Base-by-base conservation (phyloP, 2,113 vertebrate genomes). In the Pteruthius melanotis region DNA sequence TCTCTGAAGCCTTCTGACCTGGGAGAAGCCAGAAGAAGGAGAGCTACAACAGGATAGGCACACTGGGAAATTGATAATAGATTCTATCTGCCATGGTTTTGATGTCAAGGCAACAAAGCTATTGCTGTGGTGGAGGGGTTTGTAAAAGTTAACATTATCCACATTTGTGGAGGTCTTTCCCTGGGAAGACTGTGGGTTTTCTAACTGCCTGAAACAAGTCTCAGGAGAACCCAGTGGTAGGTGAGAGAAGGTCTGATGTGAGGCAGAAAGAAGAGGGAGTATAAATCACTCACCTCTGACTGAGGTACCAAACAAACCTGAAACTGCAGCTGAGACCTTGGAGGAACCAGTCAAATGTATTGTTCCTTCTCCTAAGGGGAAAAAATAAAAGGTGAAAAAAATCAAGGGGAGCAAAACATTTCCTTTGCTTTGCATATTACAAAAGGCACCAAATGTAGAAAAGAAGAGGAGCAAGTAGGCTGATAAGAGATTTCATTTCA, bases 351-450 rank as follows among this genome's bases (percentile, higher is more conserved):
- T 79, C 68, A 69, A 86, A 91, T 33, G 15, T 65, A 77, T 94
- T 74, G 57, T 75, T 95, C 70, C 27, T 69, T 70, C 64, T 80
- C 79, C 44, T 37, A 30, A 53, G 61, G 33, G 13, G 2, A 31
- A 70, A 87, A 70, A 87, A 88, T 70, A 75, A 61, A 35, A 15
- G 49, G 27, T n/a, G 35, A 74, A 93, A 88, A 87, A 91, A 93
- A 91, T 91, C 80, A 96, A 93, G 79, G 86, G 45, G 74, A 94
- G 85, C 74, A 89, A 85, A 89, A 92, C 35, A 35, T 75, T 72
- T 91, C 95, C 95, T 94, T 95, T 94, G 64, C 89, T 96, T 95
- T 94, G 82, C 91, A 87, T 96, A 45, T 96, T 95, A 95, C 83
- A 96, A 68, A 83, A 95, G 42, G 4, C 50, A 91, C 72, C 39